Conservation (phyloP, 2,888 invertebrate species). For the Drosophila trichaetosa region DNA sequence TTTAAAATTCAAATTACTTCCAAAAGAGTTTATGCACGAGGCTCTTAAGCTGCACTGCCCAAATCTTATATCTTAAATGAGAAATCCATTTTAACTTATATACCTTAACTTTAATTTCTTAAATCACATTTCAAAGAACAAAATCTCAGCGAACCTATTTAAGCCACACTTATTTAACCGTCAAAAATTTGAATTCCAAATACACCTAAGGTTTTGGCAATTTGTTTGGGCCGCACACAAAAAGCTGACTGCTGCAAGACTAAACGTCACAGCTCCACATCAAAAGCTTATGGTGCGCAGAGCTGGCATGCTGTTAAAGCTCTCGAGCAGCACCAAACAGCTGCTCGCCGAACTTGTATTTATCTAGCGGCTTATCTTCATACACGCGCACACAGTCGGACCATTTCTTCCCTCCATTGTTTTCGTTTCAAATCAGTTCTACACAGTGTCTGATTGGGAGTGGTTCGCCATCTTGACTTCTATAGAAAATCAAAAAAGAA, state of each 20-base stretch:
- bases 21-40: neutral
- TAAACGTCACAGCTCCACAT: conserved; percentile 5
- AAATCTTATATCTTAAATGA: neutral
- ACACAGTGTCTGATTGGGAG: conserved; percentile 60
- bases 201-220: conserved; percentile 26
- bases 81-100: neutral
- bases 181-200: neutral
- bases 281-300: conserved; percentile 37
- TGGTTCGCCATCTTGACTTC: conserved; percentile 62
- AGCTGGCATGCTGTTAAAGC: conserved; percentile 40
- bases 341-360: conserved; percentile 63
- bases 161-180: neutral
- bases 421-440: conserved; percentile 63
- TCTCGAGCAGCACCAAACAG: conserved; percentile 43
- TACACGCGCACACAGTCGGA: conserved; percentile 44
- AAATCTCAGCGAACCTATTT: neutral
- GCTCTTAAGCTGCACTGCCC: neutral
- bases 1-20: neutral
- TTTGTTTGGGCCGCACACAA: too few relatives aligned
- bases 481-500: conserved; percentile 18
- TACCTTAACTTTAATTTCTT: neutral
- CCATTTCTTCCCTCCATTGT: conserved; percentile 55
- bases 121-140: neutral
- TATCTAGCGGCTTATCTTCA: conserved; percentile 64
- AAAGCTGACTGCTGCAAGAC: conserved; percentile 32